These are phyloP conservation scores for Dendrocincla fuliginosa DNA, from an alignment of 2,797 vertebrate genomes.

Conservation along the genomic window DNA sequence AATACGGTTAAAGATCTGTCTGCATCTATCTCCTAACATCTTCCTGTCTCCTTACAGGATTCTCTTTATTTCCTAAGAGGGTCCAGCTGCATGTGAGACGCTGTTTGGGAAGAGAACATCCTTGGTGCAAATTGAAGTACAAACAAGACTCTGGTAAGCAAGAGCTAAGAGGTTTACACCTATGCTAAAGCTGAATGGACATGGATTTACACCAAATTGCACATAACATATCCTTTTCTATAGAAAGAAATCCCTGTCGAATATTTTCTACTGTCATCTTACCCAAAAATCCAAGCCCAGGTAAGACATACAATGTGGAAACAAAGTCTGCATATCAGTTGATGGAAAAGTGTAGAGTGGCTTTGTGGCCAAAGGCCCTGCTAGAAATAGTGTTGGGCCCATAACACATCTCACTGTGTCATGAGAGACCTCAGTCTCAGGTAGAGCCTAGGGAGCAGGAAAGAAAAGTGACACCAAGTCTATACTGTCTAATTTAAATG, in stretches of 20 bases:
- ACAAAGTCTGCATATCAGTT: not conserved
- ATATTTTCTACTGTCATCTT: not conserved
- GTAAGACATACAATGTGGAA: rapidly evolving
- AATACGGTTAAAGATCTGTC: not conserved
- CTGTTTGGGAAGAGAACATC: not conserved
- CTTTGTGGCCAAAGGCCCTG: not conserved
- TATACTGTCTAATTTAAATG: not conserved
- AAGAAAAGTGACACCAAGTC: not conserved
- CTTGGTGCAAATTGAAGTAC: not conserved
- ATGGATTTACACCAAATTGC: not conserved
- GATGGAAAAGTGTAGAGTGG: not conserved
- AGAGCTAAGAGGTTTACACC: not conserved
- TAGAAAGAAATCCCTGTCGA: not conserved
- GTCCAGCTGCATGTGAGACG: not conserved
- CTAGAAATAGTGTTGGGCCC: not conserved
- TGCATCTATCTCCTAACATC: not conserved
- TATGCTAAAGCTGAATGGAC: not conserved
- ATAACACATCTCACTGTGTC: not conserved
- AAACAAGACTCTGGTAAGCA: not conserved
- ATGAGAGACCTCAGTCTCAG: not conserved
- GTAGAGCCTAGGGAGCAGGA: not conserved
- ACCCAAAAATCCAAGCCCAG: not conserved
- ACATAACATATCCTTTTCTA: not conserved
- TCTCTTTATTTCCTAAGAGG: not conserved
- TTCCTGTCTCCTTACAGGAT: not conserved